Evolutionary conservation across 2,888 invertebrate species (phyloP).

Genomic region (Hydrotaea cyrtoneurina): DNA sequence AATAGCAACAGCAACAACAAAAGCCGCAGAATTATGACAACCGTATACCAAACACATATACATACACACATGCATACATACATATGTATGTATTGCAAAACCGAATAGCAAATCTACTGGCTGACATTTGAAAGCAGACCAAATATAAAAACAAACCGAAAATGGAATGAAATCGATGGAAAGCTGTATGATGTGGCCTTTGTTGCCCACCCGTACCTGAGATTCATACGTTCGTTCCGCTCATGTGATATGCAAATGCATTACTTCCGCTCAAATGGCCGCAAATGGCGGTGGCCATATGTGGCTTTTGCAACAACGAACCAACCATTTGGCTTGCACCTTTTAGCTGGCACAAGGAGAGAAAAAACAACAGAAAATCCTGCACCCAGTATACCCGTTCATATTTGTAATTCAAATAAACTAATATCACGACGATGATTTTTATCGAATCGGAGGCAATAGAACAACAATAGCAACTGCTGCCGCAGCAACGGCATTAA

Average conservation of each 20-base stretch:
- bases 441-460: constrained; percentile 15
- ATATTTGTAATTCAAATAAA: constrained; percentile 64
- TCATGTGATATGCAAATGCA: constrained; percentile 19
- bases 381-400: not conserved
- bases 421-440: constrained; percentile 30
- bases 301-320: constrained; percentile 5
- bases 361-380: constrained; percentile 34
- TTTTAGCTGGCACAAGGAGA: constrained; percentile 3
- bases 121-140: not conserved
- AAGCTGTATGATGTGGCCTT: not conserved
- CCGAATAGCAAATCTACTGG: not conserved
- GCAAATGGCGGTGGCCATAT: constrained; percentile 34
- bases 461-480: constrained; percentile 5
- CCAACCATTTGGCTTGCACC: not conserved
- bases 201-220: not conserved
- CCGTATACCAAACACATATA: no score
- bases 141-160: not conserved
- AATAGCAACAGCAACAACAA: not conserved
- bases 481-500: constrained; percentile 29
- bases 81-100: no score
- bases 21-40: not conserved
- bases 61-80: no score
- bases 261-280: constrained; percentile 55
- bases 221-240: not conserved
- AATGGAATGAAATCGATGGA: no score